Evolutionary conservation across 1,140 invertebrate species (phyloP).

Genomic region (Goniozus legneri): DNA sequence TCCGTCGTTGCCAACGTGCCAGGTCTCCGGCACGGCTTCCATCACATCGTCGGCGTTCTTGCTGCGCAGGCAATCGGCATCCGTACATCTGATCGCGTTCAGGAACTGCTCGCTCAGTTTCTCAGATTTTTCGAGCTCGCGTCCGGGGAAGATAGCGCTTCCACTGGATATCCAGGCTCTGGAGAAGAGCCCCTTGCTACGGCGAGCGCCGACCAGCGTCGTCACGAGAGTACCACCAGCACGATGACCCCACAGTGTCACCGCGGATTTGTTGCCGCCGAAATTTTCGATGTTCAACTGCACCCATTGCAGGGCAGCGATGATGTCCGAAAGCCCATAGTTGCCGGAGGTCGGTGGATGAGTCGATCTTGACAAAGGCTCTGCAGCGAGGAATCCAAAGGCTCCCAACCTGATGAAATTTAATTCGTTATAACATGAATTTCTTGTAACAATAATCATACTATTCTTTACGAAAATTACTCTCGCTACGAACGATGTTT

Average conservation of each 20-base stretch:
- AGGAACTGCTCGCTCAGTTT: constrained; percentile 61
- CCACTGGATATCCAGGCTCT: constrained; percentile 73
- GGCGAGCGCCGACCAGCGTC: constrained; percentile 59
- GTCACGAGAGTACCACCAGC: constrained; percentile 76
- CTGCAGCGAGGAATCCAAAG: constrained; percentile 75
- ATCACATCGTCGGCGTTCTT: constrained; percentile 63
- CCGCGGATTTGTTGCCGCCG: constrained; percentile 71
- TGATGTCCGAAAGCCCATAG: constrained; percentile 78
- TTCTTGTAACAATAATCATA: no score
- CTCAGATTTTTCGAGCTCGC: constrained; percentile 60
- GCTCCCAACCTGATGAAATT: constrained; percentile 58
- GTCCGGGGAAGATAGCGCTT: constrained; percentile 66
- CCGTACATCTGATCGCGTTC: constrained; percentile 51
- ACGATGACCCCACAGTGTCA: constrained; percentile 77
- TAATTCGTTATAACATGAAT: background rate
- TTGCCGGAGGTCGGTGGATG: constrained; percentile 79
- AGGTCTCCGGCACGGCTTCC: constrained; percentile 65
- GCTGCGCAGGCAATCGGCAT: constrained; percentile 61
- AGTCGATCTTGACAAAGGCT: constrained; percentile 64
- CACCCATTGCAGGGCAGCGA: constrained; percentile 76
- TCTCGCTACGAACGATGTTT: constrained; percentile 2
- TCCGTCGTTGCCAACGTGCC: constrained; percentile 61
- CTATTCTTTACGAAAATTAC: no score
- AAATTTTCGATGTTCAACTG: constrained; percentile 77
- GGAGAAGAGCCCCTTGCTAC: constrained; percentile 62